Percentiles rank a stretch among this genome's conserved stretches.
Evolutionary conservation across 2,797 vertebrate genomes (phyloP).

Genomic region (Glyptemys insculpta): DNA sequence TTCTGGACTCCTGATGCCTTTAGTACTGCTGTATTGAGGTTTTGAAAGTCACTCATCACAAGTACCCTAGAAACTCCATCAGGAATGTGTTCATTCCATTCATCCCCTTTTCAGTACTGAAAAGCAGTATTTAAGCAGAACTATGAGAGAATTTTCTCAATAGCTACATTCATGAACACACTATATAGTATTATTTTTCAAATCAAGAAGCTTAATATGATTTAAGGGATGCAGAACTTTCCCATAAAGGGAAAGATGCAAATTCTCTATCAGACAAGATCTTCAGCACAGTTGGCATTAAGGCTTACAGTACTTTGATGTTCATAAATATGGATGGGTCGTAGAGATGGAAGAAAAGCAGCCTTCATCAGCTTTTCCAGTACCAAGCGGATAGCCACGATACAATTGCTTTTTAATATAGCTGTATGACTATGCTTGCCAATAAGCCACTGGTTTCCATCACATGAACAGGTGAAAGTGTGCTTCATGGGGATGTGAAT

Average conservation of each 20-base stretch:
- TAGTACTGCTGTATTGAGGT: slow-evolving; percentile 33
- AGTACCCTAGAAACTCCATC: slow-evolving; percentile 58
- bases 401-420: slow-evolving; percentile 71
- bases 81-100: slow-evolving; percentile 57
- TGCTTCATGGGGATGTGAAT: slow-evolving; percentile 60
- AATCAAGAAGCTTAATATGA: slow-evolving; percentile 81
- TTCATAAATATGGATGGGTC: slow-evolving; percentile 75
- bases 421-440: slow-evolving; percentile 63
- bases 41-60: slow-evolving; percentile 17
- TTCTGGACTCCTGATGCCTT: slow-evolving; percentile 66
- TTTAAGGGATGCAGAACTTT: slow-evolving; percentile 79
- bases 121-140: slow-evolving; percentile 70
- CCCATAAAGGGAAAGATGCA: slow-evolving; percentile 75
- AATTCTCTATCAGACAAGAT: slow-evolving; percentile 79
- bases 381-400: slow-evolving; percentile 73
- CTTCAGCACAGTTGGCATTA: slow-evolving; percentile 68
- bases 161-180: slow-evolving; percentile 66
- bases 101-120: slow-evolving; percentile 48
- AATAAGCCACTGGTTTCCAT: slow-evolving; percentile 54
- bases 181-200: slow-evolving; percentile 77
- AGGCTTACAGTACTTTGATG: slow-evolving; percentile 77
- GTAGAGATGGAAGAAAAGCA: slow-evolving; percentile 68
- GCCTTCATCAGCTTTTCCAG: slow-evolving; percentile 73
- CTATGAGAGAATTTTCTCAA: slow-evolving; percentile 73
- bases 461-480: slow-evolving; percentile 69